Evolutionary conservation across 2,113 vertebrate species (phyloP).

Genomic region (Candoia aspera): DNA sequence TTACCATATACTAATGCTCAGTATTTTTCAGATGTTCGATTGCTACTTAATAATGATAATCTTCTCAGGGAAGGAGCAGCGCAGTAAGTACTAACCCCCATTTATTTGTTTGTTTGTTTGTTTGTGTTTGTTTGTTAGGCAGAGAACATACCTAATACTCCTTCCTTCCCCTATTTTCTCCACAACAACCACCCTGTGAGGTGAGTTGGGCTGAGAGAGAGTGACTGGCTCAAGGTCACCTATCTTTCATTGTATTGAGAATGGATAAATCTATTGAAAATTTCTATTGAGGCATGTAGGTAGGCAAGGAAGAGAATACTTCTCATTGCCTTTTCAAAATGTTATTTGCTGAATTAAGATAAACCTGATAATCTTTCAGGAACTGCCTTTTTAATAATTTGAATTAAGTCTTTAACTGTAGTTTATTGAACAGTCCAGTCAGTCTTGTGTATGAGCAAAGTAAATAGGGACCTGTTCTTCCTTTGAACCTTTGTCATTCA

Average conservation of each 20-base stretch:
- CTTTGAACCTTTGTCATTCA: background rate
- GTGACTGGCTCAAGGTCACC: too few relatives aligned
- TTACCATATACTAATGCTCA: slow-evolving; percentile 37
- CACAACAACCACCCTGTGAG: too few relatives aligned
- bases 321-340: background rate
- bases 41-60: slow-evolving; percentile 96
- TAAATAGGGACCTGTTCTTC: background rate
- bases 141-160: too few relatives aligned
- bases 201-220: too few relatives aligned
- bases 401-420: background rate
- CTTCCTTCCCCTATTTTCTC: too few relatives aligned
- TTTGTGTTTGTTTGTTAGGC: too few relatives aligned
- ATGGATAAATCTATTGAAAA: background rate
- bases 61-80: slow-evolving; percentile 97
- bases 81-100: slow-evolving; percentile 85
- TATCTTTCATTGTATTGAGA: slow-evolving; percentile 20
- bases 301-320: too few relatives aligned
- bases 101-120: too few relatives aligned
- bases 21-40: slow-evolving; percentile 88
- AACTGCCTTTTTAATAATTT: background rate
- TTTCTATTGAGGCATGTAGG: background rate
- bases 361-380: background rate
- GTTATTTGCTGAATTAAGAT: background rate
- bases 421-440: background rate
- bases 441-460: background rate